Percentiles rank a stretch among this genome's conserved stretches.
Evolutionary conservation across 2,113 vertebrate genomes (phyloP).

Genomic region (Onychostruthus taczanowskii): DNA sequence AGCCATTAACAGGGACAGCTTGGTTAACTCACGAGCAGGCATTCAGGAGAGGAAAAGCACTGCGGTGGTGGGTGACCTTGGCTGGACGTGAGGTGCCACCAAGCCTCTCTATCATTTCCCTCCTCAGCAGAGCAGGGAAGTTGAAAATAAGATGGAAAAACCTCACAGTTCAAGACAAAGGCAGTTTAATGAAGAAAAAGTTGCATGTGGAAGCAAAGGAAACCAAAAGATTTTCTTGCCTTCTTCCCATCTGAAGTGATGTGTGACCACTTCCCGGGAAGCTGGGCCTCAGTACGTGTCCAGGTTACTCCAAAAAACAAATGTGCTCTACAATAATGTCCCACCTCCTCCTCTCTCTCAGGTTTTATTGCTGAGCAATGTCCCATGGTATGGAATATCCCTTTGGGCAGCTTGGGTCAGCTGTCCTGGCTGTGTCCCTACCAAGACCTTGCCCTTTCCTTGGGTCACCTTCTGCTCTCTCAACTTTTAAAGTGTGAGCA

Average conservation of each 20-base stretch:
- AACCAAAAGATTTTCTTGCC: not conserved
- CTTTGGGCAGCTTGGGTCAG: not conserved
- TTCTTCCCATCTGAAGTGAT: not conserved
- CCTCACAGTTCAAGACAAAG: not conserved
- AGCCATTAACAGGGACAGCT: slow-evolving; percentile 24
- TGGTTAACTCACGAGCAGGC: not conserved
- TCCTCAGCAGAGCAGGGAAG: not conserved
- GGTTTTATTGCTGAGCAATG: not conserved
- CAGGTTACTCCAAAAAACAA: not conserved
- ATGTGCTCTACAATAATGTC: not conserved
- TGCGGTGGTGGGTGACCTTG: not conserved
- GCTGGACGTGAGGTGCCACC: not conserved
- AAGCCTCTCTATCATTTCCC: not conserved
- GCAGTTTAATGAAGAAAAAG: not conserved
- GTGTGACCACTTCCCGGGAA: not conserved
- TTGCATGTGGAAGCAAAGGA: not conserved
- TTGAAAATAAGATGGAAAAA: not conserved
- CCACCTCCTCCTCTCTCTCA: not conserved
- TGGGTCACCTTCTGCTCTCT: not conserved
- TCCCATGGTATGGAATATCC: not conserved
- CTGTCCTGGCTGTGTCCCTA: not conserved
- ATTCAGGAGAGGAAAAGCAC: not conserved
- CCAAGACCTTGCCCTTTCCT: not conserved
- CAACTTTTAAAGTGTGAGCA: not conserved
- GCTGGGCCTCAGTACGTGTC: not conserved